Evolutionary conservation across 2,113 vertebrate species (phyloP).

Genomic region (Chelonoidis abingdonii): DNA sequence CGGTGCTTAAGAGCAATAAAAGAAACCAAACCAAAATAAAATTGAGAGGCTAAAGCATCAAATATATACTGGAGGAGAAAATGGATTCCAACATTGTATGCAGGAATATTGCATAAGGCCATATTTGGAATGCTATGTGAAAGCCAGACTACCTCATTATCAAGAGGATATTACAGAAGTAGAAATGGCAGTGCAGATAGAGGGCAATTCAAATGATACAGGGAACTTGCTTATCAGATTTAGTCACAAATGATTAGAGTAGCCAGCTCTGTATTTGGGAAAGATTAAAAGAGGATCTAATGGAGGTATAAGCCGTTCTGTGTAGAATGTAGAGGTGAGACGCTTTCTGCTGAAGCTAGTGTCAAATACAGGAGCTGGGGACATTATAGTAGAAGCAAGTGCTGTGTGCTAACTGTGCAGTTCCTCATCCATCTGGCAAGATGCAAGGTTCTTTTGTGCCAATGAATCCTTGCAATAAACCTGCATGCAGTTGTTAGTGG

Average conservation of each 20-base stretch:
- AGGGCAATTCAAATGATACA: background rate
- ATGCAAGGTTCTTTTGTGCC: background rate
- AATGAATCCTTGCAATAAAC: background rate
- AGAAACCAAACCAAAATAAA: background rate
- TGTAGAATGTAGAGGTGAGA: background rate
- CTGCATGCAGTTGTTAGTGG: accelerated
- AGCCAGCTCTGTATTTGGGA: background rate
- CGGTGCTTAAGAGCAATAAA: background rate
- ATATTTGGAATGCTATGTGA: background rate
- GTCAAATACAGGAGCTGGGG: background rate
- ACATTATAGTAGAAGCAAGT: background rate
- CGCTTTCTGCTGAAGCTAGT: background rate
- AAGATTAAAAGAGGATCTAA: background rate
- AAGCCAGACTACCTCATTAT: background rate
- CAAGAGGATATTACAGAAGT: background rate
- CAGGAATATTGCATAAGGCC: background rate
- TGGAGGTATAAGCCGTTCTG: background rate
- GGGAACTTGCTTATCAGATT: background rate
- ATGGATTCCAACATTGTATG: background rate
- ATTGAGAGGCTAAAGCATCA: background rate
- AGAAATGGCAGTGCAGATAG: background rate
- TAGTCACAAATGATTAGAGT: accelerated
- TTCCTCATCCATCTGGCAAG: background rate
- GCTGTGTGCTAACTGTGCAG: accelerated
- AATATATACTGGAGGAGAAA: background rate